Evolutionary conservation across 2,797 vertebrate genomes (phyloP).

Genomic region (Oryzias sinensis): DNA sequence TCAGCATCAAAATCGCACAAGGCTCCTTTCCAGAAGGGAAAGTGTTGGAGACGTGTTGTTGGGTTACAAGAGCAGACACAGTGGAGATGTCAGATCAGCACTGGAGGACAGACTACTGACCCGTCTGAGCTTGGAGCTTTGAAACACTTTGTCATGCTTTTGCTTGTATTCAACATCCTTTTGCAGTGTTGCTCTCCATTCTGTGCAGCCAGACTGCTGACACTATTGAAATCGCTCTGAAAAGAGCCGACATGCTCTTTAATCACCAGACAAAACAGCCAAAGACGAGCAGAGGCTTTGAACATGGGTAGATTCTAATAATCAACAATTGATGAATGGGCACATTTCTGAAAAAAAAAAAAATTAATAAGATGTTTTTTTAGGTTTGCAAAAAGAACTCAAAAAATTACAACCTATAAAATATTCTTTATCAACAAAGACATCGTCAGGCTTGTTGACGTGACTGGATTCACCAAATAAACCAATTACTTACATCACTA

Average conservation of each 20-base stretch:
- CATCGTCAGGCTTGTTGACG: too few relatives aligned
- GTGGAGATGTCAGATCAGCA: constrained; percentile 12
- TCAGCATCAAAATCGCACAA: constrained; percentile 28
- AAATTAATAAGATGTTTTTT: too few relatives aligned
- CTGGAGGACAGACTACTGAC: constrained; percentile 18
- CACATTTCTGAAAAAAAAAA: too few relatives aligned
- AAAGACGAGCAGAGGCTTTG: constrained; percentile 12
- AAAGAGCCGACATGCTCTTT: constrained; percentile 12
- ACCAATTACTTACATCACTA: too few relatives aligned
- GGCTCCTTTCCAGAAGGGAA: constrained; percentile 20
- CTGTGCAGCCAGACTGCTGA: constrained; percentile 47
- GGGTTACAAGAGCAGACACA: constrained; percentile 6
- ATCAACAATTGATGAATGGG: too few relatives aligned
- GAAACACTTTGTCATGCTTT: constrained; percentile 41
- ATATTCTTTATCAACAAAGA: too few relatives aligned
- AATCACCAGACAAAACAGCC: constrained; percentile 30
- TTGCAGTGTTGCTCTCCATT: constrained; percentile 40
- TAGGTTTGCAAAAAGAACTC: too few relatives aligned
- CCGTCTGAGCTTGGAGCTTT: constrained; percentile 2
- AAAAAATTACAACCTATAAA: too few relatives aligned
- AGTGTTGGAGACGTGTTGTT: constrained; percentile 28
- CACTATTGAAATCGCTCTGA: constrained; percentile 35
- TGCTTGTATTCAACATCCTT: constrained; percentile 42
- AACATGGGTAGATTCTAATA: constrained; percentile 11
- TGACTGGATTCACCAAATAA: too few relatives aligned